Base-by-base conservation (phyloP, 2,888 invertebrate species). In the Pristionchus exspectatus region DNA sequence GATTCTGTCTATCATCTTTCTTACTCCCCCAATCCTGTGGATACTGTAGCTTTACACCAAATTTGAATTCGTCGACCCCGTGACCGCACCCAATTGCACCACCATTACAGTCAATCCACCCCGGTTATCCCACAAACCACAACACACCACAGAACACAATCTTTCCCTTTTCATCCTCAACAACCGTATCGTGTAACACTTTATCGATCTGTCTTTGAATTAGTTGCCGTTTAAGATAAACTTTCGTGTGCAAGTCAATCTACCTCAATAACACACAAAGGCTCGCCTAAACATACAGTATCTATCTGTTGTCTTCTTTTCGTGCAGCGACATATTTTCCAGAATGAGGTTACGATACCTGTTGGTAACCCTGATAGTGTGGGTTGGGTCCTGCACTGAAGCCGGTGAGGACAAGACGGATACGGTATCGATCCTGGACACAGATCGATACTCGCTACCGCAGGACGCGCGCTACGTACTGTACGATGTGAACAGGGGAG, bases 401-500 rank as follows among this genome's bases (percentile, higher is more conserved):
- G 16, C 10, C 2, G 38, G 84, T 74, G 83, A 90, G n/a, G 91
- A 91, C 44, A 90, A 89, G 87, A 87, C 69, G 30, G 56, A 33
- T 87, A 87, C 87, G n/a, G 87, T 91, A 21, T 92, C 91, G 16
- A 90, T 72, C 56, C 89, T 93, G 5, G 90, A 93, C 54, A 2
- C 85, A 0, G 89, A 89, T n/a, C 90, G 91, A 38, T 92, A 90
- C 89, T 91, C 92, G 16, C 44, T 92, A 12, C 90, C 90, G 0
- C 59, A 89, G 38, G 91, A 89, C 21, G 66, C 30, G 12, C 90
- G 97, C 94, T 98, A 97, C 94, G 95, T 99, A 89, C 96, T 99
- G 86, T 99, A 98, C 95, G 98, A 98, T 95, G 97, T 99, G 0
- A 99, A 99, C 96, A 97, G 97, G 4, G 97, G 97, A 0, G 99